Evolutionary conservation across 2,797 vertebrate species (phyloP).

Genomic region (Alcedo quadribrachys): DNA sequence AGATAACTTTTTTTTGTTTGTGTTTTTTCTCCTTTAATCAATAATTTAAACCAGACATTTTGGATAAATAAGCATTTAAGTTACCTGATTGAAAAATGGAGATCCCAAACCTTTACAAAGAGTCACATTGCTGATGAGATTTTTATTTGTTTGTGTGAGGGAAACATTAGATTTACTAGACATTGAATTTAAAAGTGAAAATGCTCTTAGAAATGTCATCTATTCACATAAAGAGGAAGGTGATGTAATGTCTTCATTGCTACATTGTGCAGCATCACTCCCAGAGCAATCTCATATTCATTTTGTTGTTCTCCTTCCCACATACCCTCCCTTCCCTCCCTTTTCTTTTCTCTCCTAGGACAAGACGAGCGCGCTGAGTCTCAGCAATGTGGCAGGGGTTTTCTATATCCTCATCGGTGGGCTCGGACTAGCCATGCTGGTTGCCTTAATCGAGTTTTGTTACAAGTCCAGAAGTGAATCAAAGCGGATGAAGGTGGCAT

Average conservation of each 20-base stretch:
- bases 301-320: slow-evolving; percentile 74
- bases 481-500: slow-evolving; percentile 97
- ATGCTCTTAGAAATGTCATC: slow-evolving; percentile 37
- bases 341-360: slow-evolving; percentile 82
- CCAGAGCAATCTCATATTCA: slow-evolving; percentile 28
- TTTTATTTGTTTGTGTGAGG: slow-evolving; percentile 44
- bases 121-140: slow-evolving; percentile 25
- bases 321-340: slow-evolving; percentile 41
- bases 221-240: slow-evolving; percentile 58
- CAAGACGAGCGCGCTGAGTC: slow-evolving; percentile 98
- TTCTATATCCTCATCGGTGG: slow-evolving; percentile 99
- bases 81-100: slow-evolving; percentile 9
- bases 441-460: slow-evolving; percentile 99
- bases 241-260: slow-evolving; percentile 54
- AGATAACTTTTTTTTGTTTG: neutral
- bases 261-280: neutral
- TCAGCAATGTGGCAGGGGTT: slow-evolving; percentile 97
- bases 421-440: slow-evolving; percentile 98
- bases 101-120: slow-evolving; percentile 57
- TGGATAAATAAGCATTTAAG: slow-evolving; percentile 15
- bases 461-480: slow-evolving; percentile 99
- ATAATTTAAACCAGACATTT: slow-evolving; percentile 64
- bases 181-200: slow-evolving; percentile 32
- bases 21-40: slow-evolving; percentile 41
- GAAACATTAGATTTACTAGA: slow-evolving; percentile 35